A percentile compares a stretch with the other conserved stretches of the same genome.
These are phyloP conservation scores for Carassius gibelio DNA, from an alignment of 2,113 vertebrate species.

Conservation along the genomic window DNA sequence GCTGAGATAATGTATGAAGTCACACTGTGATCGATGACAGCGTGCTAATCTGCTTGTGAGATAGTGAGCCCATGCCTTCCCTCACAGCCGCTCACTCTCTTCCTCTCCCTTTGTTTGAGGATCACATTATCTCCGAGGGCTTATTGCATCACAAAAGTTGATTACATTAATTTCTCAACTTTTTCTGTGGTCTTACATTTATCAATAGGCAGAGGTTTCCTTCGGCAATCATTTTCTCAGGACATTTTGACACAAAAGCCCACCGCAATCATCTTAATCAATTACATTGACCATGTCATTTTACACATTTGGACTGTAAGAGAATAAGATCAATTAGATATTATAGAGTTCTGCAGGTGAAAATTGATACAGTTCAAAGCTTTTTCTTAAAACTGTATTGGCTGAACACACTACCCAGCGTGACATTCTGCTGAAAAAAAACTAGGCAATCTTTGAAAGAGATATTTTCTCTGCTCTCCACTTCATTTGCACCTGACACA, in stretches of 20 bases:
- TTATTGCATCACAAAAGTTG: conserved; percentile 17
- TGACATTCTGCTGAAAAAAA: not conserved
- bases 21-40: conserved; percentile 55
- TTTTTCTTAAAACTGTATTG: not conserved
- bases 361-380: not conserved
- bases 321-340: conserved; percentile 16
- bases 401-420: not conserved
- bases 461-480: conserved; percentile 10
- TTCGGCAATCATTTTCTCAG: not conserved
- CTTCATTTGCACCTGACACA: conserved; percentile 36
- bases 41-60: conserved; percentile 54
- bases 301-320: conserved; percentile 1
- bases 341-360: not conserved
- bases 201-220: conserved; percentile 7
- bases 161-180: not conserved
- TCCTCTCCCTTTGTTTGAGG: conserved; percentile 28
- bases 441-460: conserved; percentile 22
- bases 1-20: conserved; percentile 56
- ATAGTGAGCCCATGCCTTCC: conserved; percentile 32
- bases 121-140: conserved; percentile 45
- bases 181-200: not conserved
- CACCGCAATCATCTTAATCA: not conserved
- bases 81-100: conserved; percentile 8
- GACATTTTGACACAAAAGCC: not conserved
- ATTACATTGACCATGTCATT: not conserved